These are phyloP conservation scores for Griposia aprilina DNA, from an alignment of 2,888 invertebrate genomes.

Conservation along the genomic window DNA sequence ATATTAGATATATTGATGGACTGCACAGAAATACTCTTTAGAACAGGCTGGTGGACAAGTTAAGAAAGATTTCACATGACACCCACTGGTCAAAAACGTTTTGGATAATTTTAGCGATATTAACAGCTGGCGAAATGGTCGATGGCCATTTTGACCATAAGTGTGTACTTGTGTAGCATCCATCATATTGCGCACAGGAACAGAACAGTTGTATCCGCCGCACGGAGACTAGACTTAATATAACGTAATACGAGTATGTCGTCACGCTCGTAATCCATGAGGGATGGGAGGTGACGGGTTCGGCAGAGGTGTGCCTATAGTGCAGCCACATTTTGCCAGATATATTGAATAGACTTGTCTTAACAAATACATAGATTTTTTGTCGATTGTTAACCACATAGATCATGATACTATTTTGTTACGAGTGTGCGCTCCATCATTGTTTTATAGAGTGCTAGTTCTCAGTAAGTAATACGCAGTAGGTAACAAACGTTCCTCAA, in stretches of 20 bases:
- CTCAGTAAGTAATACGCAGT: too few species aligned
- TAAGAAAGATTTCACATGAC: not conserved
- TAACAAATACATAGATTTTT: not conserved
- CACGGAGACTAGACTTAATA: not conserved
- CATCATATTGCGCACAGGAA: not conserved
- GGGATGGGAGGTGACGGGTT: too few species aligned
- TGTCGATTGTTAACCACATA: not conserved
- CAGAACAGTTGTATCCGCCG: too few species aligned
- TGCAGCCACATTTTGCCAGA: not conserved
- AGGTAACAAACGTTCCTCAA: too few species aligned
- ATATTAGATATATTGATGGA: slow-evolving; percentile 59
- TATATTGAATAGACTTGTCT: not conserved
- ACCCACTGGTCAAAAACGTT: not conserved
- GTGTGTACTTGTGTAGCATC: not conserved
- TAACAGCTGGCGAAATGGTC: not conserved
- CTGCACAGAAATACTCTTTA: slow-evolving; percentile 18
- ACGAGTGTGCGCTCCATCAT: not conserved
- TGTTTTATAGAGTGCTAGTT: not conserved
- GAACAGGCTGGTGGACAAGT: not conserved
- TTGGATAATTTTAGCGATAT: not conserved
- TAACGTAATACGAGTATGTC: too few species aligned
- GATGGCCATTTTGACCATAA: not conserved
- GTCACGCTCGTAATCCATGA: too few species aligned
- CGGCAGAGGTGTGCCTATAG: too few species aligned
- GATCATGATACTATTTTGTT: not conserved